Evolutionary conservation across 2,888 invertebrate species (phyloP).

Genomic region (Lithophane ornitopus): DNA sequence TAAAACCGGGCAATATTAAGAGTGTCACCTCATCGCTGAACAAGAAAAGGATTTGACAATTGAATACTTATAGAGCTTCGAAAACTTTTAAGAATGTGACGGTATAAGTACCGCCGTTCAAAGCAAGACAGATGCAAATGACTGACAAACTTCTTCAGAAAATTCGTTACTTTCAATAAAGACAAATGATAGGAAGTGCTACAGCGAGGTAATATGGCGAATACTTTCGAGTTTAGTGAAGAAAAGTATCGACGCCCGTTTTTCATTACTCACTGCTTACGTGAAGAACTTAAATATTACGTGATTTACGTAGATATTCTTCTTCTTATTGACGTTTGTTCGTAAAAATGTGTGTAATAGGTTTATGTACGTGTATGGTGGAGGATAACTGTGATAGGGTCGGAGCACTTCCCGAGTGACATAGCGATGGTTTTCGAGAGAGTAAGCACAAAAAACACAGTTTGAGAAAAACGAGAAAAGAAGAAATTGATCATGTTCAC

Average conservation of each 20-base stretch:
- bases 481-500: background rate
- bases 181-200: constrained; percentile 26
- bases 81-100: constrained; percentile 17
- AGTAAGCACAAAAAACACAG: constrained; percentile 17
- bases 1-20: background rate
- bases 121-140: constrained; percentile 35
- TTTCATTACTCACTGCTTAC: constrained; percentile 35
- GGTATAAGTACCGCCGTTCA: constrained; percentile 2
- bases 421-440: constrained; percentile 39
- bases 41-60: constrained; percentile 9
- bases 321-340: constrained; percentile 34
- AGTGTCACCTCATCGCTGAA: constrained; percentile 2
- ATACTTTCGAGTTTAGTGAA: constrained; percentile 11
- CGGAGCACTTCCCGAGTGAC: constrained; percentile 56
- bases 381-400: constrained; percentile 54
- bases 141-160: constrained; percentile 9
- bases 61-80: background rate
- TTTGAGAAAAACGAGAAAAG: constrained; percentile 12
- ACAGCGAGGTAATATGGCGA: constrained; percentile 15
- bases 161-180: constrained; percentile 32
- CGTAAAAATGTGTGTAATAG: constrained; percentile 63
- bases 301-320: constrained; percentile 28
- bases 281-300: constrained; percentile 37
- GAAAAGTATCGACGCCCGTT: constrained; percentile 22
- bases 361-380: constrained; percentile 20